These are phyloP conservation scores for Chondrosia reniformis DNA, from an alignment of 37 sponge, comb jelly and placozoan genomes.

Conservation along the genomic window DNA sequence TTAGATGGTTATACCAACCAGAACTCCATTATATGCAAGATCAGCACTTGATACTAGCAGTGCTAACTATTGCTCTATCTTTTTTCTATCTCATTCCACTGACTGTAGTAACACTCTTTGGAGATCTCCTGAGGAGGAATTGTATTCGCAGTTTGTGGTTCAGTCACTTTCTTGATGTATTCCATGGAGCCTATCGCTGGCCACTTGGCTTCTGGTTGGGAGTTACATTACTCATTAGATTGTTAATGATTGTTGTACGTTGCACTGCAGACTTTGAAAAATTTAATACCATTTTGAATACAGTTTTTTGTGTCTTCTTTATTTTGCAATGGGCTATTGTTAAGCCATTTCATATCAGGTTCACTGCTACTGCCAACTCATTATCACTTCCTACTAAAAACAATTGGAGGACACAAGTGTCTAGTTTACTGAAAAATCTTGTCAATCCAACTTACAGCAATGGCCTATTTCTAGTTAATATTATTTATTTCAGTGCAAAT, in stretches of 20 bases:
- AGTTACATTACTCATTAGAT: not conserved
- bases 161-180: conserved; percentile 9
- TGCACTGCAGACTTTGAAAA: too few relatives aligned
- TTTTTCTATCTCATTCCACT: not conserved
- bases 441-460: too few relatives aligned
- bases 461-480: too few relatives aligned
- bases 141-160: not conserved
- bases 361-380: too few relatives aligned
- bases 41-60: not conserved
- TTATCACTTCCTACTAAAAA: too few relatives aligned
- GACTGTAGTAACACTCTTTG: not conserved
- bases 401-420: too few relatives aligned
- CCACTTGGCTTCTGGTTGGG: conserved; percentile 18
- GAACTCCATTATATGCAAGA: not conserved
- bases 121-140: not conserved
- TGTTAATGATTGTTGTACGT: not conserved
- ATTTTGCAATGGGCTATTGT: too few relatives aligned
- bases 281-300: too few relatives aligned
- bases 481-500: too few relatives aligned
- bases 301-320: too few relatives aligned
- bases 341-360: too few relatives aligned
- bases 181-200: conserved; percentile 1
- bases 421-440: too few relatives aligned
- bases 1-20: not conserved
- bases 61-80: not conserved